Base-by-base conservation (phyloP, 2,888 invertebrate species). In the Philopedon plagiatum region DNA sequence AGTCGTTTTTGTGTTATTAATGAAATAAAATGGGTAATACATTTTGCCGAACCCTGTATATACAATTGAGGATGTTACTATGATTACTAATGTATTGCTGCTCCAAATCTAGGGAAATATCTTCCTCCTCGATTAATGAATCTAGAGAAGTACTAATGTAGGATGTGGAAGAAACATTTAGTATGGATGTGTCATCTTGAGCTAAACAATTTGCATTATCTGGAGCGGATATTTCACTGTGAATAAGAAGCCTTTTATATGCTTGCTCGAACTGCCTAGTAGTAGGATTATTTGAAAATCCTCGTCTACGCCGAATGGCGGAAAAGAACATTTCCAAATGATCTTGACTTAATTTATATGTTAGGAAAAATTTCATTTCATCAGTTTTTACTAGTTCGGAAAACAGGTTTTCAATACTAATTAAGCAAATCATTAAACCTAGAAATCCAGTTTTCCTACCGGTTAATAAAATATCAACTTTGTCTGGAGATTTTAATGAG, bases 241-340 rank as follows among this genome's bases (percentile, higher is more conserved):
- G 73, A 21, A 70, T 46, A 0, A 69, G 23, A 5, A 69, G 13
- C 21, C 64, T 68, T 58, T 73, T n/a, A n/a, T n/a, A n/a, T n/a
- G n/a, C n/a, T n/a, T n/a, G n/a, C n/a, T n/a, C n/a, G n/a, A n/a
- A n/a, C 21, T 75, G 77, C 34, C 41, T 23, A 18, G 73, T 58
- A 51, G 72, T 76, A 8, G 76, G 77, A 39, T 77, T 77, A 56
- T 75, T 74, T 37, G 58, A 64, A 56, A 60, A 74, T 8, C 77
- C 76, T 11, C 76, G 67, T 26, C 73, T 51, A 7, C 65, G 57
- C 5, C 76, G 44, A 26, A 77, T 60, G 9, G 70, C 74, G 32
- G 64, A 58, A 39, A 75, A 77, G 56, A 77, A 77, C 32, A 69
- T 74, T 58, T 76, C 77, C 19, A 77, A 26, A 34, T 73, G 68